Percentiles rank a stretch among this genome's conserved stretches.
These are phyloP conservation scores for Furcula furcula DNA, from an alignment of 2,888 invertebrate species.

Conservation along the genomic window DNA sequence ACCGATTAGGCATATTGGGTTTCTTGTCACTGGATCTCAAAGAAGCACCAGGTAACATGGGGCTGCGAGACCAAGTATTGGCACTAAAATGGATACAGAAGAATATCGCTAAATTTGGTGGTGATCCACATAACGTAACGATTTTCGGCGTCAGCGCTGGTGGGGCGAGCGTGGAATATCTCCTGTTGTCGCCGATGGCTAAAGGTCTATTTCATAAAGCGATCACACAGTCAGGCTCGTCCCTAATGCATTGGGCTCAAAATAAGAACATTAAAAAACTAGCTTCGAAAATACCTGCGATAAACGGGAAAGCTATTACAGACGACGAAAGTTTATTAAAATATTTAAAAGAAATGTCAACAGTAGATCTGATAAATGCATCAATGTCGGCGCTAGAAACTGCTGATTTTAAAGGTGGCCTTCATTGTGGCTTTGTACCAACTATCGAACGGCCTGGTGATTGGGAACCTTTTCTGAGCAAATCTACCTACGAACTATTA, in stretches of 20 bases:
- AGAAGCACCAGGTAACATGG: slow-evolving; percentile 75
- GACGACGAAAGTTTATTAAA: slow-evolving; percentile 48
- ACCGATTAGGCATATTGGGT: slow-evolving; percentile 69
- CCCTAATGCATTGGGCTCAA: slow-evolving; percentile 72
- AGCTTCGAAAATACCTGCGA: slow-evolving; percentile 48
- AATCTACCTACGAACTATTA: slow-evolving; percentile 59
- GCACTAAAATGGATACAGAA: slow-evolving; percentile 76
- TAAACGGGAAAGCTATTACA: slow-evolving; percentile 39
- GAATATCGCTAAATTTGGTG: slow-evolving; percentile 72
- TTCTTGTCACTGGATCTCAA: slow-evolving; percentile 63
- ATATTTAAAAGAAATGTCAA: slow-evolving; percentile 50
- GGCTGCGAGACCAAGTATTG: slow-evolving; percentile 75
- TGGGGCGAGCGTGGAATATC: slow-evolving; percentile 68
- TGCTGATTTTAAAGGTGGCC: slow-evolving; percentile 51
- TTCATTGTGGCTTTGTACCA: slow-evolving; percentile 75
- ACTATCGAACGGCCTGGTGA: slow-evolving; percentile 62
- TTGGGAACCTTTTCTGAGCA: slow-evolving; percentile 68
- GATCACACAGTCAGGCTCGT: slow-evolving; percentile 79
- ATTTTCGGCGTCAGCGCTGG: slow-evolving; percentile 80
- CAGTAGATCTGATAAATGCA: slow-evolving; percentile 49
- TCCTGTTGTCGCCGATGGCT: slow-evolving; percentile 63
- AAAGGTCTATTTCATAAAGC: slow-evolving; percentile 78
- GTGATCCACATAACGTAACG: slow-evolving; percentile 72
- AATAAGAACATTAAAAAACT: slow-evolving; percentile 48
- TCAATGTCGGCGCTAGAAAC: slow-evolving; percentile 44